These are phyloP conservation scores for Cataglyphis cursor DNA, from an alignment of 2,888 invertebrate genomes.

Conservation along the genomic window DNA sequence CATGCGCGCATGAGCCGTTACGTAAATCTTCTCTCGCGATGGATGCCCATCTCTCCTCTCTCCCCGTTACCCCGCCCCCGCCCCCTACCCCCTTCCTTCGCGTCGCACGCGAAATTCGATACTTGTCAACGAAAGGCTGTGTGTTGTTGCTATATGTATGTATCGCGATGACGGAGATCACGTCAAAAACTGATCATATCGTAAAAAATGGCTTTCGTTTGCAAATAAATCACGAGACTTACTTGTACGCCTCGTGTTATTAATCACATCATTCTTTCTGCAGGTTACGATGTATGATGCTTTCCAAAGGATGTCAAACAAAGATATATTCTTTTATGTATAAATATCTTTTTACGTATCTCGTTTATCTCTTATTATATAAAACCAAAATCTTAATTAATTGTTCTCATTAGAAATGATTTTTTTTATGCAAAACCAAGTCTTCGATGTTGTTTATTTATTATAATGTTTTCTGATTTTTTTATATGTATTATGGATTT, in stretches of 20 bases:
- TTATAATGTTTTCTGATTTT: neutral
- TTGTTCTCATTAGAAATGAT: neutral
- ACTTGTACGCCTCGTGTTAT: slow-evolving; percentile 1
- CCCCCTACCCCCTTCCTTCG: no score
- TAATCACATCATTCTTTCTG: slow-evolving; percentile 10
- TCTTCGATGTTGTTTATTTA: neutral
- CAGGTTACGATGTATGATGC: neutral
- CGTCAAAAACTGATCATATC: slow-evolving; percentile 33
- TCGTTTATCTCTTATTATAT: neutral
- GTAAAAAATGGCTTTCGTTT: slow-evolving; percentile 17
- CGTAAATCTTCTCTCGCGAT: slow-evolving; percentile 75
- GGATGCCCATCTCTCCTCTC: slow-evolving; percentile 9
- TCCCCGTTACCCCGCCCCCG: neutral
- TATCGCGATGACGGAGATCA: slow-evolving; percentile 6
- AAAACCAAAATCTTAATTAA: neutral
- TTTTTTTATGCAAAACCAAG: neutral
- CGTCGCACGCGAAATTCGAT: neutral
- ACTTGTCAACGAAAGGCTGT: slow-evolving; percentile 15
- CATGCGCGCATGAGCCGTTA: slow-evolving; percentile 75
- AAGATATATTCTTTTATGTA: neutral
- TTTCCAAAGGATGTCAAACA: neutral
- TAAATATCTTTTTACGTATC: neutral
- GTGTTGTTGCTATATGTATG: neutral
- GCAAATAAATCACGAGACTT: slow-evolving; percentile 23
- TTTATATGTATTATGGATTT: neutral